These are phyloP conservation scores for Agelaius phoeniceus DNA, from an alignment of 2,113 vertebrate genomes.

Conservation along the genomic window DNA sequence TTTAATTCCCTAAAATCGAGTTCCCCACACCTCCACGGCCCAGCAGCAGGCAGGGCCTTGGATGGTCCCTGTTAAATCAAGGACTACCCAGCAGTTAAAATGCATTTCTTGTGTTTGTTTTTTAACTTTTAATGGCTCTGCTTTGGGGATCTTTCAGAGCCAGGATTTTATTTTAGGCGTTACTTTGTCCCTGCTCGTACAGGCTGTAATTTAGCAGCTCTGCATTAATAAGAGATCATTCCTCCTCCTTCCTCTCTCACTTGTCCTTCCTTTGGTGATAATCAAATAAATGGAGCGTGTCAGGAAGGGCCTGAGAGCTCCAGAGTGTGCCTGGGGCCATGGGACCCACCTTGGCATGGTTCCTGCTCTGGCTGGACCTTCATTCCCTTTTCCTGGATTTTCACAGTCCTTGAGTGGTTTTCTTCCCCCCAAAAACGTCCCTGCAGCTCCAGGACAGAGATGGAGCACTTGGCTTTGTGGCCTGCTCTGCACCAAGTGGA, in stretches of 20 bases:
- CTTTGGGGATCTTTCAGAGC: neutral
- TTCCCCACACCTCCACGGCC: neutral
- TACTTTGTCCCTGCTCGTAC: neutral
- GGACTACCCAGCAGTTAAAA: neutral
- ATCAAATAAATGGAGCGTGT: neutral
- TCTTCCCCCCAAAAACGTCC: accelerated
- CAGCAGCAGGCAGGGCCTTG: neutral
- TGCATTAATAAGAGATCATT: constrained; percentile 9
- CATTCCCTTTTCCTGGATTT: neutral
- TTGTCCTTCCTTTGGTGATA: neutral
- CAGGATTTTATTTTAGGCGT: neutral
- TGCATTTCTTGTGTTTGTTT: neutral
- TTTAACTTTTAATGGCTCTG: neutral
- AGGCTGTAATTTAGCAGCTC: constrained; percentile 26
- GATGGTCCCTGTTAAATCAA: neutral
- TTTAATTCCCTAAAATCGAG: neutral
- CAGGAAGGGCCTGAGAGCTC: neutral
- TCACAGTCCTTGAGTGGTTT: accelerated
- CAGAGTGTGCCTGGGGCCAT: neutral
- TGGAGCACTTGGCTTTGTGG: accelerated
- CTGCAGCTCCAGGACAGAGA: neutral
- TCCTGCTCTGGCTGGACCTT: accelerated
- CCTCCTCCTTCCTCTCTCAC: neutral
- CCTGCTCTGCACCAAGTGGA: accelerated
- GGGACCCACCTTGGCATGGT: accelerated